phyloP scores from a whole-genome alignment of 2,113 vertebrate species.

The Anarrhichthys ocellatus region DNA sequence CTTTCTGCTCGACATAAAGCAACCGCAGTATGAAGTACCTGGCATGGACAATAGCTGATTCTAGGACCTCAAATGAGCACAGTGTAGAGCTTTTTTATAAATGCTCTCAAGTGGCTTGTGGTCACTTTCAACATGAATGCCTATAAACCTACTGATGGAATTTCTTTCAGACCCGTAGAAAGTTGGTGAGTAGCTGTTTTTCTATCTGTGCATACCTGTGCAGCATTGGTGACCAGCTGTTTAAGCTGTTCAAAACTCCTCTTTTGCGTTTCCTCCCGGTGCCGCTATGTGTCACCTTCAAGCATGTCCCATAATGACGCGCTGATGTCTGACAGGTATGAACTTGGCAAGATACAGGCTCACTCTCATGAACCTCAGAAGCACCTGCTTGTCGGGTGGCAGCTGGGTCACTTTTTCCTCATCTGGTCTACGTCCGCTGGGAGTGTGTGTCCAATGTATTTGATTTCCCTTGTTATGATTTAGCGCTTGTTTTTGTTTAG shows the following conservation, averaged over 20 bases:
- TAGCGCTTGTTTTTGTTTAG: constrained; percentile 17
- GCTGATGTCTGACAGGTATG: constrained; percentile 14
- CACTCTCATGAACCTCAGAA: not conserved
- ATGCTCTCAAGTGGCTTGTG: not conserved
- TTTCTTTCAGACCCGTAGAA: not conserved
- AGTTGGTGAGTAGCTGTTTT: not conserved
- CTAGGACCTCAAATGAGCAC: not conserved
- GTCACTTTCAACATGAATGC: not conserved
- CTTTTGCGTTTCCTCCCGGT: not conserved
- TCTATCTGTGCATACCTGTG: not conserved
- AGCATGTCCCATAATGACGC: not conserved
- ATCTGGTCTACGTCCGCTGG: not conserved
- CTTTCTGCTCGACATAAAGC: not conserved
- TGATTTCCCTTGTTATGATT: not conserved
- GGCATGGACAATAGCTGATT: not conserved
- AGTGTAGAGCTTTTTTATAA: not conserved
- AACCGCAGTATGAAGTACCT: not conserved
- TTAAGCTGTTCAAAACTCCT: not conserved
- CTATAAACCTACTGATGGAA: not conserved
- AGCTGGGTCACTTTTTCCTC: constrained; percentile 16
- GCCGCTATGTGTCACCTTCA: too few relatives aligned
- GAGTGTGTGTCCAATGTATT: constrained; percentile 8
- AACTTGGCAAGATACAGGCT: constrained; percentile 15
- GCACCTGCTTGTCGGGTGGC: not conserved
- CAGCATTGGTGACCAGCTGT: not conserved